Evolutionary conservation across 2,797 vertebrate genomes (phyloP), one percentile per base, ranked within the genome.

Genomic region (Champsocephalus gunnari): DNA sequence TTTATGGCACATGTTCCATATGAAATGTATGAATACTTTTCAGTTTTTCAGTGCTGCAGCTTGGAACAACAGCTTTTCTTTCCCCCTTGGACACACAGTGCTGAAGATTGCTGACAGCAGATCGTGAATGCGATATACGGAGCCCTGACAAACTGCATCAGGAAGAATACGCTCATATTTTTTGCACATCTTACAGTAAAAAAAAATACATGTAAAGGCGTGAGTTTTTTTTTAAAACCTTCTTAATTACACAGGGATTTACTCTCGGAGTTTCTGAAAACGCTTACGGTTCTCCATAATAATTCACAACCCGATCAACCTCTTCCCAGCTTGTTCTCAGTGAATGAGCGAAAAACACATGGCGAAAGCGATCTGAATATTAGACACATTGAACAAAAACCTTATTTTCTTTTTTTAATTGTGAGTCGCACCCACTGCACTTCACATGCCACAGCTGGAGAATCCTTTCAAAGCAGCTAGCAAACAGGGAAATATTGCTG

Each of bases 381-480:
- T 1, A 6, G 43, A 50, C 48, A 5, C 13, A 1, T 2, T 3
- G 5, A 66, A 21, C 55, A 12, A 8, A 24, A 56, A 3, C 0
- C 7, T 38, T 38, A 0, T 1, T 38, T 53, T 21, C 21, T 21
- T 21, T 57, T 13, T 45, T 62, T 2, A 43, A 6, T 4, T 9
- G 1, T 14, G 24, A 3, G 0, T 24, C 8, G 3, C 17, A 3
- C 17, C 17, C 32, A n/a, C 0, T 28, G 8, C 12, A 19, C 24
- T 71, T 70, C 13, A 62, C 14, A 77, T 77, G 76, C 45, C 74
- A 75, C 74, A 57, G 69, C 64, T 66, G 56, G 32, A 7, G 32
- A 44, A 56, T 24, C 41, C 19, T 71, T 6, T 28, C 10, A 21
- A 45, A 68, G 34, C 51, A 73, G 75, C 34, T 63, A 68, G 60